These are phyloP conservation scores for Eptesicus fuscus DNA, from an alignment of 2,113 vertebrate genomes.

Conservation along the genomic window DNA sequence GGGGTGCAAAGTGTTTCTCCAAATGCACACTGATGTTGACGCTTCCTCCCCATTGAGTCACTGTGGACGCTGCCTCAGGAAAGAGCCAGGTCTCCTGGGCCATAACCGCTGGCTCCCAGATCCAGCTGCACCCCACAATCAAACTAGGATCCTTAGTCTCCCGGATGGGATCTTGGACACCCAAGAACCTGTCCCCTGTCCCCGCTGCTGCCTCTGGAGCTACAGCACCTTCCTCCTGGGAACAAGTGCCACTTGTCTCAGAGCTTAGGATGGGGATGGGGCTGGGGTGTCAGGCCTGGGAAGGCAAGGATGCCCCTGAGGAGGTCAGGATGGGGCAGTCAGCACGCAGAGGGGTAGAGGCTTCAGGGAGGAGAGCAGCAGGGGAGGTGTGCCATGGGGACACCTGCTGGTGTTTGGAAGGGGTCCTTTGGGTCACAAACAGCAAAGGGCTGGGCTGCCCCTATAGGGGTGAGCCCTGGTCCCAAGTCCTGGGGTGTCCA, in stretches of 20 bases:
- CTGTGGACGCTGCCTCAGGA: too few relatives aligned
- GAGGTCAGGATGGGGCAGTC: neutral
- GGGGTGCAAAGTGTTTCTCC: neutral
- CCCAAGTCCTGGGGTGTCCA: neutral
- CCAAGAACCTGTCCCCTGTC: neutral
- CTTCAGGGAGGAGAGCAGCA: too few relatives aligned
- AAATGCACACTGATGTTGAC: neutral
- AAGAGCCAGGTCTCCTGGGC: neutral
- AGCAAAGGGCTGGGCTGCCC: neutral
- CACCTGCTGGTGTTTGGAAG: neutral
- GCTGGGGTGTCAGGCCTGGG: too few relatives aligned
- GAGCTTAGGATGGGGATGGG: too few relatives aligned
- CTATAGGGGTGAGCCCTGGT: neutral
- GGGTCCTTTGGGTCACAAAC: neutral
- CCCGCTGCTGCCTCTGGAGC: neutral
- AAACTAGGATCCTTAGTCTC: neutral
- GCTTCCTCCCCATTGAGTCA: neutral
- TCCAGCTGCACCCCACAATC: neutral
- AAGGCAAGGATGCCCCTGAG: neutral
- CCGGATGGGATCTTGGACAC: neutral
- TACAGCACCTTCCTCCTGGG: neutral
- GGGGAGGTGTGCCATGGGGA: neutral
- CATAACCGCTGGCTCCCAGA: neutral
- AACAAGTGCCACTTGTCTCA: neutral
- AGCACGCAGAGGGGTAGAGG: neutral